Evolutionary conservation across 2,888 invertebrate genomes (phyloP).

Genomic region (Philereme vetulata): DNA sequence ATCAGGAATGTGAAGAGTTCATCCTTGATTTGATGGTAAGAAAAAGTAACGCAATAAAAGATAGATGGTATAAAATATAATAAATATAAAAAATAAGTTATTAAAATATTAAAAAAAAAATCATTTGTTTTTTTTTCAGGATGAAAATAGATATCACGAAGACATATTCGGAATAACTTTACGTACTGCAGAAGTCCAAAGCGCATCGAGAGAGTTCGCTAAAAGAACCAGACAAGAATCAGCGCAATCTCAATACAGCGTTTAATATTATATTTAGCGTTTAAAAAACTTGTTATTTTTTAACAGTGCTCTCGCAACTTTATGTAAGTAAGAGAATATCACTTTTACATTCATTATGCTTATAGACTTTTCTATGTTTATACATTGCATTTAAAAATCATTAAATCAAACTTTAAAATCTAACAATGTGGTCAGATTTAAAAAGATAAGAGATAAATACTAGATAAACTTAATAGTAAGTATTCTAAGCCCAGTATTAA

Average conservation of each 20-base stretch:
- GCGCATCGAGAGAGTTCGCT: slow-evolving; percentile 92
- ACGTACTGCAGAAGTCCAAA: slow-evolving; percentile 94
- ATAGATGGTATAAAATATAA: not conserved
- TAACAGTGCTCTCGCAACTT: not conserved
- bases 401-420: no score
- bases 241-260: slow-evolving; percentile 43
- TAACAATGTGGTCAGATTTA: no score
- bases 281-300: not conserved
- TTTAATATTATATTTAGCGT: slow-evolving; percentile 25
- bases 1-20: slow-evolving; percentile 91
- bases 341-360: no score
- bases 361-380: no score
- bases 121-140: slow-evolving; percentile 81
- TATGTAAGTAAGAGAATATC: no score
- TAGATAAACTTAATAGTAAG: not conserved
- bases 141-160: slow-evolving; percentile 96
- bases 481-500: slow-evolving; percentile 13
- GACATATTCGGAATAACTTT: slow-evolving; percentile 97
- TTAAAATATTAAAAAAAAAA: not conserved
- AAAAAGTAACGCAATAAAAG: slow-evolving; percentile 23
- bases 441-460: no score
- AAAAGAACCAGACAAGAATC: slow-evolving; percentile 75
- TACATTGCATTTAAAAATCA: slow-evolving; percentile 11
- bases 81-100: no score
- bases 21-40: slow-evolving; percentile 92